Evolutionary conservation across 2,113 vertebrate species (phyloP).

Genomic region (Nothoprocta pentlandii): DNA sequence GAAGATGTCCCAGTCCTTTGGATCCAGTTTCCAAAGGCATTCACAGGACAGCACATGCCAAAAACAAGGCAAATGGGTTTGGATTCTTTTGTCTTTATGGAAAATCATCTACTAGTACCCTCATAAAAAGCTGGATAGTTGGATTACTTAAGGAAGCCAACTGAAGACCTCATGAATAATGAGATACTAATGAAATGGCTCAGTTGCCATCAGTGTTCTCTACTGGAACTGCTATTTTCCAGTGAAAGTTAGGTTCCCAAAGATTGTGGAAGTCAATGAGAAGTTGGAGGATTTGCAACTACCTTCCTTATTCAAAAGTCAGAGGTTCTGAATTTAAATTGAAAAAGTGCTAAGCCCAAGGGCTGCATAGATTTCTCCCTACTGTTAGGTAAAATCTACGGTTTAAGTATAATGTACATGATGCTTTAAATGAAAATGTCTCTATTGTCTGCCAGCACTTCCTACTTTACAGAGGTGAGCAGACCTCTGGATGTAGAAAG

Average conservation of each 20-base stretch:
- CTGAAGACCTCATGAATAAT: not conserved
- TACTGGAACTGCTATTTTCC: not conserved
- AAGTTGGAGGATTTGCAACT: not conserved
- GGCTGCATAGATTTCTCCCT: not conserved
- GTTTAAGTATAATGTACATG: not conserved
- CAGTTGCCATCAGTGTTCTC: not conserved
- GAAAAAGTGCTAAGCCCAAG: not conserved
- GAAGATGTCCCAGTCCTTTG: not conserved
- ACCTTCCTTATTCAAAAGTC: not conserved
- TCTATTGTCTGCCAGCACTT: not conserved
- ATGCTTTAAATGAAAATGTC: not conserved
- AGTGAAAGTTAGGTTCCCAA: not conserved
- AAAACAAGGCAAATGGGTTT: not conserved
- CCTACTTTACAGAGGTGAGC: not conserved
- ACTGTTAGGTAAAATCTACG: not conserved
- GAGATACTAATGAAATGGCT: not conserved
- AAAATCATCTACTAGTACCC: fast-evolving
- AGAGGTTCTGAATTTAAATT: not conserved
- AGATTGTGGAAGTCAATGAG: not conserved
- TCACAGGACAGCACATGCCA: not conserved
- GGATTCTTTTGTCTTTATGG: not conserved
- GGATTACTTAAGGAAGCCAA: not conserved
- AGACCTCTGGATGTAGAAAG: not conserved
- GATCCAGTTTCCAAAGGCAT: not conserved
- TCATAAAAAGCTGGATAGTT: not conserved